Conservation (phyloP, 1,140 invertebrate species). For the Drosophila orena region DNA sequence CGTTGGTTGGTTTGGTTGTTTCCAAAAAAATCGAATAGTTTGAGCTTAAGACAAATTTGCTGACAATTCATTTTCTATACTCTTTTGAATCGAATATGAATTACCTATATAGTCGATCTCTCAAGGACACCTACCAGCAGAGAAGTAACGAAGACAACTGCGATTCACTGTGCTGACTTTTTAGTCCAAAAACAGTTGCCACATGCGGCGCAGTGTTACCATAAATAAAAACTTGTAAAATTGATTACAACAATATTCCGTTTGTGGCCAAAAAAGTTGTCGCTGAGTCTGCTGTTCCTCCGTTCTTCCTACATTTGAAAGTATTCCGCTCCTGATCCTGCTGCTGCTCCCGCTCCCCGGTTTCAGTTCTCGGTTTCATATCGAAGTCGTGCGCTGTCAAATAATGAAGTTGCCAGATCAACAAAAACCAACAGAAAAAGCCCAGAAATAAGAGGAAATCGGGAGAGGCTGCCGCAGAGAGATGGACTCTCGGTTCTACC, state of each 20-base stretch:
- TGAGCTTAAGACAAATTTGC: not conserved
- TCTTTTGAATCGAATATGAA: not conserved
- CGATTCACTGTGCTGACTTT: conserved; percentile 1
- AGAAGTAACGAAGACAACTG: conserved; percentile 14
- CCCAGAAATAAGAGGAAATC: conserved; percentile 24
- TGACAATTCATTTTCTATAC: not conserved
- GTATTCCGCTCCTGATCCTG: conserved; percentile 27
- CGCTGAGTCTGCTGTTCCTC: conserved; percentile 25
- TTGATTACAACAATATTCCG: conserved; percentile 73
- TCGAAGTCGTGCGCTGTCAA: conserved; percentile 82
- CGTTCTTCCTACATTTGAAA: conserved; percentile 49
- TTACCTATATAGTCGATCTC: not conserved
- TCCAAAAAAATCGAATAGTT: not conserved
- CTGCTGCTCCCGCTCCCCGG: not conserved
- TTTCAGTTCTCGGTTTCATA: conserved; percentile 45
- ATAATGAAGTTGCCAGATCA: conserved; percentile 82
- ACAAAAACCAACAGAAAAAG: conserved; percentile 72
- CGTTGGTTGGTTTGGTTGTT: too few relatives aligned
- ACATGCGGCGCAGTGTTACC: conserved; percentile 54
- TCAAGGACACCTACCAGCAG: conserved; percentile 53
- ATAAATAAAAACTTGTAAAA: conserved; percentile 79
- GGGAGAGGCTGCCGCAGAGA: conserved; percentile 40
- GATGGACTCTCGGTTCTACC: conserved; percentile 51
- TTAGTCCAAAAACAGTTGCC: conserved; percentile 58
- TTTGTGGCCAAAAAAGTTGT: conserved; percentile 39